Evolutionary conservation across 2,888 invertebrate genomes (phyloP).

Genomic region (Euproctis similis): DNA sequence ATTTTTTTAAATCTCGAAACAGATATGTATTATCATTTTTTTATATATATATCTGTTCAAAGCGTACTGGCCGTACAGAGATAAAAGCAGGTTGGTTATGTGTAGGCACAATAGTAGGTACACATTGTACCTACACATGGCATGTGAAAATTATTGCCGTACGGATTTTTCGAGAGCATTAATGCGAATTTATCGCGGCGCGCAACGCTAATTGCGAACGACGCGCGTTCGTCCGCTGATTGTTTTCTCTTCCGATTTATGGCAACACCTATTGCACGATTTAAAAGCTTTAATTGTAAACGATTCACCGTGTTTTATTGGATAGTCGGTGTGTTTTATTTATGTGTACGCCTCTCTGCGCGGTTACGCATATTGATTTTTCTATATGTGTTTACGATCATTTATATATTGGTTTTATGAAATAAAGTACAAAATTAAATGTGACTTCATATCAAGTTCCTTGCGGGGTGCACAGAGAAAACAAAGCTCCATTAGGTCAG

Average conservation of each 20-base stretch:
- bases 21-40: too few relatives aligned
- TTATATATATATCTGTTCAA: too few relatives aligned
- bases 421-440: too few relatives aligned
- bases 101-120: slow-evolving; percentile 8
- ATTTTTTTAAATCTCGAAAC: too few relatives aligned
- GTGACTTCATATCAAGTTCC: too few relatives aligned
- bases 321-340: slow-evolving; percentile 71
- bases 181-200: slow-evolving; percentile 75
- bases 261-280: slow-evolving; percentile 77
- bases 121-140: slow-evolving; percentile 50
- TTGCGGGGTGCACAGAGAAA: too few relatives aligned
- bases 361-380: slow-evolving; percentile 70
- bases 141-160: slow-evolving; percentile 69
- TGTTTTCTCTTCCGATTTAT: slow-evolving; percentile 74
- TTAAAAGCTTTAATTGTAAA: slow-evolving; percentile 76
- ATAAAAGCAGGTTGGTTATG: slow-evolving; percentile 16
- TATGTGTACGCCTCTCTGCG: slow-evolving; percentile 57
- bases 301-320: slow-evolving; percentile 75
- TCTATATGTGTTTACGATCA: slow-evolving; percentile 30
- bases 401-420: slow-evolving; percentile 25
- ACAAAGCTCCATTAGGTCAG: too few relatives aligned
- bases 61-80: too few relatives aligned
- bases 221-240: slow-evolving; percentile 65
- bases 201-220: slow-evolving; percentile 72
- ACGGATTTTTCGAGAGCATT: slow-evolving; percentile 74